These are phyloP conservation scores for Acipenser oxyrinchus DNA, from an alignment of 2,797 vertebrate genomes.

Conservation along the genomic window DNA sequence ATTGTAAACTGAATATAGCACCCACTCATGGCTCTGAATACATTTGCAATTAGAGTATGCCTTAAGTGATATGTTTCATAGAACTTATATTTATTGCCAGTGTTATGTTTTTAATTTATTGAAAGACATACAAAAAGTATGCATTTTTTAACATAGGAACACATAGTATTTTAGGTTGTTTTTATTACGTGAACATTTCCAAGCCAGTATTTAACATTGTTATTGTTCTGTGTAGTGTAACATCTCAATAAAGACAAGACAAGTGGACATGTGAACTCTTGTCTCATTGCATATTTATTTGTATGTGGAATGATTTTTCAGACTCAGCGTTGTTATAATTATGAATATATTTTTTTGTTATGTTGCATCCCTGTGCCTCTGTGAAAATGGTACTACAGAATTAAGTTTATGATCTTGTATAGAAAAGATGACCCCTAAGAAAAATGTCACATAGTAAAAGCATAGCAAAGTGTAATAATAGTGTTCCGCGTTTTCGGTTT, in stretches of 20 bases:
- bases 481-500: too few relatives aligned
- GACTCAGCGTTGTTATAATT: too few relatives aligned
- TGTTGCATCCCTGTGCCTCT: too few relatives aligned
- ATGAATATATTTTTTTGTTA: too few relatives aligned
- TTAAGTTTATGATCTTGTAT: too few relatives aligned
- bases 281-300: background rate
- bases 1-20: conserved; percentile 21
- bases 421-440: too few relatives aligned
- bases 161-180: conserved; percentile 67
- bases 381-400: too few relatives aligned
- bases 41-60: conserved; percentile 50
- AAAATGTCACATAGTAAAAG: too few relatives aligned
- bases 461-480: too few relatives aligned
- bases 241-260: conserved; percentile 61
- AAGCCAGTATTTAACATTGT: conserved; percentile 93
- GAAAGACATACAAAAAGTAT: conserved; percentile 47
- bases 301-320: too few relatives aligned
- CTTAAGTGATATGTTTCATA: conserved; percentile 64
- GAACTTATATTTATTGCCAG: conserved; percentile 62
- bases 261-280: conserved; percentile 15
- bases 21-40: conserved; percentile 44
- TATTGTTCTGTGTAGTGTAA: conserved; percentile 93
- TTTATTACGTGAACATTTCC: conserved; percentile 71
- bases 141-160: conserved; percentile 55
- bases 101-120: conserved; percentile 82